Evolutionary conservation across 2,797 vertebrate genomes (phyloP).

Genomic region (Schizothorax lantsangensis): DNA sequence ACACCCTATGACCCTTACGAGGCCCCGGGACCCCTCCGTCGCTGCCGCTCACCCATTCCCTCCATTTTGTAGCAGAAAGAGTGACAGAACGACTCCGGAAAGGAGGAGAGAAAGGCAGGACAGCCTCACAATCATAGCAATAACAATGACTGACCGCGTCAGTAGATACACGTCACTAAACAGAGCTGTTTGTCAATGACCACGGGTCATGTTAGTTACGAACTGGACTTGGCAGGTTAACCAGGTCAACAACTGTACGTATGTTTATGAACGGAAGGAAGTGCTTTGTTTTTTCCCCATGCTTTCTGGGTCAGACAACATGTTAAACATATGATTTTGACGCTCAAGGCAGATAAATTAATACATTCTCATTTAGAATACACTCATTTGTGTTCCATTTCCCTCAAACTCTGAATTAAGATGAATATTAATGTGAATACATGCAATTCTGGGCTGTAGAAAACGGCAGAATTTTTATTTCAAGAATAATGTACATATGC

Average conservation of each 20-base stretch:
- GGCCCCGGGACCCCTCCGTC: slow-evolving; percentile 82
- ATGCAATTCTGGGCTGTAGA: background rate
- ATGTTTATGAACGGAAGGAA: slow-evolving; percentile 1
- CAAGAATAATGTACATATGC: slow-evolving; percentile 41
- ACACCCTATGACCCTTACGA: slow-evolving; percentile 86
- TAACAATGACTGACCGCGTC: slow-evolving; percentile 34
- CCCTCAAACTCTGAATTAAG: background rate
- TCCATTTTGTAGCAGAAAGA: slow-evolving; percentile 87
- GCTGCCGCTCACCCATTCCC: slow-evolving; percentile 87
- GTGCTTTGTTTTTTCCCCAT: background rate
- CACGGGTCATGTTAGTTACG: background rate
- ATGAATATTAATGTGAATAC: slow-evolving; percentile 40
- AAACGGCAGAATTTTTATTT: background rate
- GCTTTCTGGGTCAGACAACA: background rate
- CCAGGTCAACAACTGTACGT: background rate
- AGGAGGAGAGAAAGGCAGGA: slow-evolving; percentile 45
- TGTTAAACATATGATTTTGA: background rate
- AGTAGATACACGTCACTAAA: slow-evolving; percentile 8
- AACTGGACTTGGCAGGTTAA: background rate
- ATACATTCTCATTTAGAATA: background rate
- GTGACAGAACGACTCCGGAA: slow-evolving; percentile 52
- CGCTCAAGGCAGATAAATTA: background rate
- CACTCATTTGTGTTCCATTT: background rate
- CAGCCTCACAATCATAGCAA: slow-evolving; percentile 47
- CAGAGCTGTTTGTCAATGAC: background rate